Percentiles rank a stretch among this genome's conserved stretches.
Conservation (phyloP, 2,797 vertebrate genomes). For the Pachyuromys duprasi region DNA sequence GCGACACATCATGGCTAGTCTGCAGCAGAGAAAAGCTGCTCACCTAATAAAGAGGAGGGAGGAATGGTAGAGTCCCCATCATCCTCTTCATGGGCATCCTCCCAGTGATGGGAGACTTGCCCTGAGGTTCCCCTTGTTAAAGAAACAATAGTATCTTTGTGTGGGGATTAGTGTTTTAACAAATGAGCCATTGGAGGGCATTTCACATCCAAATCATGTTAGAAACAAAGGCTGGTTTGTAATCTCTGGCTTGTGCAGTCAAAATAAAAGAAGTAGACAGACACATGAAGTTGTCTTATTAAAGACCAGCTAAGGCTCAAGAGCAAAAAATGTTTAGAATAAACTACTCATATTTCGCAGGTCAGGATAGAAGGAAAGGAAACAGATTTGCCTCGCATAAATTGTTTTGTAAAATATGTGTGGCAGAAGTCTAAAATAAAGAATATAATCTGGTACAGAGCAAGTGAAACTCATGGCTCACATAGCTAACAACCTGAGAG, state of each 20-base stretch:
- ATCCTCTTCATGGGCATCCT: neutral
- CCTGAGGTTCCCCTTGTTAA: neutral
- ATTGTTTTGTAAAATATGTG: neutral
- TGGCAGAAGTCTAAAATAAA: neutral
- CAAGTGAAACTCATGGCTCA: neutral
- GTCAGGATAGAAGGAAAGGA: neutral
- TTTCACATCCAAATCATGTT: neutral
- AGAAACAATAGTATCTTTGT: too few relatives aligned
- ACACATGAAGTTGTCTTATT: neutral
- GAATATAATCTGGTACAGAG: neutral
- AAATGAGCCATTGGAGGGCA: accelerated
- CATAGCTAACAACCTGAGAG: neutral
- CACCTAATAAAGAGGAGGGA: neutral
- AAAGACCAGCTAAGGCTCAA: neutral
- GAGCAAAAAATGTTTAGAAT: neutral
- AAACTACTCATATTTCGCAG: neutral
- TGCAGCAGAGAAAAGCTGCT: neutral
- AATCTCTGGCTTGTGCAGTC: neutral
- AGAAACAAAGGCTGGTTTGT: neutral
- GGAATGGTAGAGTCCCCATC: neutral
- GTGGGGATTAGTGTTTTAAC: neutral
- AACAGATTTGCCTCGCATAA: neutral
- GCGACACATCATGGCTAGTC: neutral
- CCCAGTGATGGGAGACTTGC: neutral
- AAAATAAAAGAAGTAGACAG: neutral